Conservation (phyloP, 1,140 invertebrate species). For the Drosophila ercepeae region DNA sequence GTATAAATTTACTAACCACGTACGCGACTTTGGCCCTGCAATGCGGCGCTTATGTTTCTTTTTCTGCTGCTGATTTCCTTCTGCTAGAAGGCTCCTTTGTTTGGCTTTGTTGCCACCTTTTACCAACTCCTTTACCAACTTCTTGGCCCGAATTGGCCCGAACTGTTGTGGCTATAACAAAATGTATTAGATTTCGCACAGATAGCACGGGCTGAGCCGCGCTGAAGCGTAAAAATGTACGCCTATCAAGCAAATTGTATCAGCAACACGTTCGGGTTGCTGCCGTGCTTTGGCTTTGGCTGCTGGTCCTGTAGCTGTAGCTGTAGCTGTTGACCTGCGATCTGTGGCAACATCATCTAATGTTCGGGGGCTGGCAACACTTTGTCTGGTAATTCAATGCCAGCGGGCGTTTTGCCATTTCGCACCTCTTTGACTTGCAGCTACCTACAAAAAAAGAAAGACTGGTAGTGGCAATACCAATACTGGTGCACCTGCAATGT, state of each 20-base stretch:
- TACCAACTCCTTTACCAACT: conserved; percentile 33
- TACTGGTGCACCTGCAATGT: conserved; percentile 50
- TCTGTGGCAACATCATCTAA: conserved; percentile 73
- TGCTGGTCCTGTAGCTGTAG: conserved; percentile 9
- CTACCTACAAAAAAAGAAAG: conserved; percentile 49
- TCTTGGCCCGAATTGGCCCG: conserved; percentile 20
- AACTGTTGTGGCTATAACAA: conserved; percentile 59
- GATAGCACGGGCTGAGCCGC: conserved; percentile 53
- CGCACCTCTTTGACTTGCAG: conserved; percentile 77
- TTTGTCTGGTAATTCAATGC: conserved; percentile 81
- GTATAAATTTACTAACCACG: conserved; percentile 78
- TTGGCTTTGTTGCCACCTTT: conserved; percentile 16
- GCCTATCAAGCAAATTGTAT: conserved; percentile 80
- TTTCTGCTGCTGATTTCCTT: conserved; percentile 50
- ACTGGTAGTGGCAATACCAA: not conserved
- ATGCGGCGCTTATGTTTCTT: conserved; percentile 66
- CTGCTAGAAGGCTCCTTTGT: conserved; percentile 12
- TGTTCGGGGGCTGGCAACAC: conserved; percentile 69
- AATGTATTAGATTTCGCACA: conserved; percentile 80
- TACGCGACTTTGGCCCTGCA: conserved; percentile 69
- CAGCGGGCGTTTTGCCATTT: conserved; percentile 78
- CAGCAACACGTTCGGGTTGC: conserved; percentile 73
- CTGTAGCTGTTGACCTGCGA: conserved; percentile 57
- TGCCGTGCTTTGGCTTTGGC: conserved; percentile 25
- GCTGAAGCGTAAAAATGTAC: conserved; percentile 79